Evolutionary conservation across 2,888 invertebrate genomes (phyloP), one percentile per base, ranked within the genome.

Genomic region (Cancer borealis): DNA sequence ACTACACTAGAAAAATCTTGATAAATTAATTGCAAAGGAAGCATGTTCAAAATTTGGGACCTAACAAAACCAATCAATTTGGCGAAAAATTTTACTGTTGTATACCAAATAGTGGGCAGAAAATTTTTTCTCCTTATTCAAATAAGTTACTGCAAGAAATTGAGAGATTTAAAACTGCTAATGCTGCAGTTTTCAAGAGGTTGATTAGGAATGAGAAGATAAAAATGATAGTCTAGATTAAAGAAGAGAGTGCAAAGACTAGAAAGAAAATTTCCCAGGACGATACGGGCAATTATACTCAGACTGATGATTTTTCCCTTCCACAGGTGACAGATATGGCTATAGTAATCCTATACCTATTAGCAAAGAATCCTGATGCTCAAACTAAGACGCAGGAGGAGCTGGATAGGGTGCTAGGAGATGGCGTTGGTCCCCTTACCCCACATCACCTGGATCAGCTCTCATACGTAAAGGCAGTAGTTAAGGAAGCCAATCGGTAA

Each of bases 361-460:
- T 98, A 93, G 98, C 98, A 12, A 97, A 97, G 79, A 97, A 98
- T 96, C 97, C 97, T 0, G 97, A 97, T 94, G 97, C 97, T 96
- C 98, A 98, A 96, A 96, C 97, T 39, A 97, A 97, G 96, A 97
- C 98, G 88, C 97, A 97, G n/a, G 97, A 97, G 0, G 98, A 98
- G 96, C 97, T 98, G 4, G 93, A 95, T n/a, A 84, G 90, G n/a
- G 95, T 96, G 30, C 39, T 96, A 47, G 93, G 94, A 21, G 84
- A 87, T 60, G 90, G 87, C 26, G 10, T 3, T 0, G 93, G n/a
- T 6, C 49, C 91, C n/a, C 60, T 95, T 30, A 93, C 93, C 6
- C 84, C 54, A 26, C 30, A 93, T 12, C 94, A 95, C 26, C n/a
- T 95, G 26, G 60, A 90, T 4, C 92, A 91, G n/a, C 90, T 95